A percentile compares a stretch with the other conserved stretches of the same genome.
phyloP scores from a whole-genome alignment of 1,140 invertebrate species.

The Littorina saxatilis region DNA sequence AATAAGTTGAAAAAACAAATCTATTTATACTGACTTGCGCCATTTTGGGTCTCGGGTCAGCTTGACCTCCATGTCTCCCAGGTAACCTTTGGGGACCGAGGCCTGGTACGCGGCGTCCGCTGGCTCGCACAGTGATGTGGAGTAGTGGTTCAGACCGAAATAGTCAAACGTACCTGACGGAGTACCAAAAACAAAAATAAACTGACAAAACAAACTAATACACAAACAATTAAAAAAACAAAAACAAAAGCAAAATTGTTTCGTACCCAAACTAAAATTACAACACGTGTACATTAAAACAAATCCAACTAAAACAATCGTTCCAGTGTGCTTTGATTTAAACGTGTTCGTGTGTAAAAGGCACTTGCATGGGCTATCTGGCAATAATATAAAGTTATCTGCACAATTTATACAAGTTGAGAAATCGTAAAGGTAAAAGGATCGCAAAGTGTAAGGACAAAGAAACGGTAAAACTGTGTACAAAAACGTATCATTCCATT shows the following conservation, averaged over 20 bases:
- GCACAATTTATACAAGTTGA: no score
- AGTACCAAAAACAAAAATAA: neutral
- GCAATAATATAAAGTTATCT: no score
- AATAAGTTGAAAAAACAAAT: no score
- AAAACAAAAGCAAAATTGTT: neutral
- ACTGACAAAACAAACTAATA: neutral
- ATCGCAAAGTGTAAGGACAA: no score
- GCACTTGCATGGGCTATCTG: no score
- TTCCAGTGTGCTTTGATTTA: no score
- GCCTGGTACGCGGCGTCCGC: neutral
- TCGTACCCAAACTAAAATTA: neutral
- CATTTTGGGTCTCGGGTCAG: conserved; percentile 35
- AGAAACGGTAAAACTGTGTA: no score
- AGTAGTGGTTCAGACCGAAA: conserved; percentile 71
- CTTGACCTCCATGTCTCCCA: conserved; percentile 14
- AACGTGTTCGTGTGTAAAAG: no score
- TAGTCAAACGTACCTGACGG: conserved; percentile 66
- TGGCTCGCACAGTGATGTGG: conserved; percentile 51
- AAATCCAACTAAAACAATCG: no score
- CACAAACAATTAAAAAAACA: neutral
- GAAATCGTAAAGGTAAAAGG: no score
- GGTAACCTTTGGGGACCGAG: conserved; percentile 24
- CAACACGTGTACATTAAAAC: neutral
- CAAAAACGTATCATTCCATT: no score
- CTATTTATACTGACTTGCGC: conserved; percentile 41